A percentile compares a stretch with the other conserved stretches of the same genome.
These are phyloP conservation scores for Candidula unifasciata DNA, from an alignment of 2,888 invertebrate species.

Conservation along the genomic window DNA sequence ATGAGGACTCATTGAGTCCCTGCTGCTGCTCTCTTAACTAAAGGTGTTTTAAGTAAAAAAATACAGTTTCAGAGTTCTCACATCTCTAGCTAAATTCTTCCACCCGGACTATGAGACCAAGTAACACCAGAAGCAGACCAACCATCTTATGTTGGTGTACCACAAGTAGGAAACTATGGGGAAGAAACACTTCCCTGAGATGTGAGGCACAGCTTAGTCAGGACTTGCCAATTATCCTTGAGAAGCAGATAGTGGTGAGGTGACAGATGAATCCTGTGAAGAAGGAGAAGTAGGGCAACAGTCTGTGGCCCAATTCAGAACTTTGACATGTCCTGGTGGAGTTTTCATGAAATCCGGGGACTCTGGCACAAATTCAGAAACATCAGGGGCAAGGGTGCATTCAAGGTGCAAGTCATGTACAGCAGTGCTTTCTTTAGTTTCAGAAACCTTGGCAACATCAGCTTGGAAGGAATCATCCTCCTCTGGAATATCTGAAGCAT, in stretches of 20 bases:
- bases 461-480: constrained; percentile 49
- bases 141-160: neutral
- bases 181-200: neutral
- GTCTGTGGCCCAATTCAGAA: constrained; percentile 63
- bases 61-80: no score
- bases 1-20: no score
- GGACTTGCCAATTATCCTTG: constrained; percentile 62
- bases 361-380: constrained; percentile 66
- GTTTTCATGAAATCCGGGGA: constrained; percentile 69
- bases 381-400: constrained; percentile 67
- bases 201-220: constrained; percentile 27
- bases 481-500: constrained; percentile 53
- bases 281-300: constrained; percentile 53
- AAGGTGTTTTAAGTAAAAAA: no score
- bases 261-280: constrained; percentile 29
- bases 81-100: no score
- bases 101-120: no score
- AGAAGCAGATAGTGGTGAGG: constrained; percentile 38
- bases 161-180: neutral
- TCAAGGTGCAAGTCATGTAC: constrained; percentile 57
- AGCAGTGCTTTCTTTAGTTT: constrained; percentile 24
- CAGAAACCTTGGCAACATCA: neutral
- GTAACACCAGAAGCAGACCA: no score
- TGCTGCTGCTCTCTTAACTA: no score
- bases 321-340: constrained; percentile 64